Evolutionary conservation across 2,888 invertebrate genomes (phyloP).

Genomic region (Sussaba pulchella): DNA sequence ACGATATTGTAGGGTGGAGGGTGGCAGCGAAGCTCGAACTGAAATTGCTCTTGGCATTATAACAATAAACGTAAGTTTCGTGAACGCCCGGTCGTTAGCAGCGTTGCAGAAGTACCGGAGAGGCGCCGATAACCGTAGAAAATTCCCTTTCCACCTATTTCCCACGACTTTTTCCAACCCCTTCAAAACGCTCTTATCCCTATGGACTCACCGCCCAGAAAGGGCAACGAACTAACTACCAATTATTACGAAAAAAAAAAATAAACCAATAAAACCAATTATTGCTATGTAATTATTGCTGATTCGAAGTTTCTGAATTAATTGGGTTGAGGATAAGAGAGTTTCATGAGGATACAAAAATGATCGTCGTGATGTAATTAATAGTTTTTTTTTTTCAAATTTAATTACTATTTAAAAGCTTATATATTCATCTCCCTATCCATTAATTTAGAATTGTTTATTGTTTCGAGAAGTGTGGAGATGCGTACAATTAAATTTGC

Average conservation of each 20-base stretch:
- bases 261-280: not conserved
- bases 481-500: too few species aligned
- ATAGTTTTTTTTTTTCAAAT: too few species aligned
- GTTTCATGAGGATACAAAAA: not conserved
- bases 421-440: too few species aligned
- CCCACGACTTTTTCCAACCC: slow-evolving; percentile 44
- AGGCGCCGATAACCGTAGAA: slow-evolving; percentile 70
- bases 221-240: slow-evolving; percentile 17
- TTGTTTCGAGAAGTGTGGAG: too few species aligned
- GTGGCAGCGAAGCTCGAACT: slow-evolving; percentile 44
- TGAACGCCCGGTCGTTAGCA: slow-evolving; percentile 78
- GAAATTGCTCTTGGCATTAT: slow-evolving; percentile 76
- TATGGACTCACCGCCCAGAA: slow-evolving; percentile 39
- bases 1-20: slow-evolving; percentile 16
- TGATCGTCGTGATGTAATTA: slow-evolving; percentile 66
- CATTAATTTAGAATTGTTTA: too few species aligned
- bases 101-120: slow-evolving; percentile 74
- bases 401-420: too few species aligned
- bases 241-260: slow-evolving; percentile 20
- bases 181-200: slow-evolving; percentile 10
- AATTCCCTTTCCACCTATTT: slow-evolving; percentile 33
- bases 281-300: slow-evolving; percentile 4
- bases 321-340: not conserved
- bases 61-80: slow-evolving; percentile 80
- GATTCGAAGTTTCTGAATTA: slow-evolving; percentile 20